Conservation (phyloP, 30 jellyfish, hydroid and myxozoan genomes). For the Cassiopea andromeda region DNA sequence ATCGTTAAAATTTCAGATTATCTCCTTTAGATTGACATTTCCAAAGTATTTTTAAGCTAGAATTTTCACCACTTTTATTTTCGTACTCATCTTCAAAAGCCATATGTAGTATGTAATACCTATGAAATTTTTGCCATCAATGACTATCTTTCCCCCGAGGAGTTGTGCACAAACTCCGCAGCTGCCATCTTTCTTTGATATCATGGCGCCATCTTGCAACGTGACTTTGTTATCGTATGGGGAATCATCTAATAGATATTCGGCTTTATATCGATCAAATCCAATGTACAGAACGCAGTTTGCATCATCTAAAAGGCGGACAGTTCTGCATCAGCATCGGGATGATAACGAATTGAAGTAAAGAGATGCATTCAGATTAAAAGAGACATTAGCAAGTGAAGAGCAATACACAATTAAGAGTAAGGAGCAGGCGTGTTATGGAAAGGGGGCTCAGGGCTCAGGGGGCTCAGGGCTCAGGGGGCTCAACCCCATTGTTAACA, state of each 20-base stretch:
- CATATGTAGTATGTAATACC: constrained; percentile 25
- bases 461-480: too few relatives aligned
- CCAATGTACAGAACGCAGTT: constrained; percentile 86
- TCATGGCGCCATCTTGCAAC: constrained; percentile 88
- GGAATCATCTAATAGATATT: constrained; percentile 83
- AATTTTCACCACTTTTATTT: too few relatives aligned
- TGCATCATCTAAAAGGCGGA: constrained; percentile 70
- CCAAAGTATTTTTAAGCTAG: too few relatives aligned
- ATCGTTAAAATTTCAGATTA: too few relatives aligned
- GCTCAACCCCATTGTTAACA: too few relatives aligned
- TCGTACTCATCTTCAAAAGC: too few relatives aligned
- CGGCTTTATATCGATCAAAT: constrained; percentile 90
- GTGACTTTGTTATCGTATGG: constrained; percentile 82
- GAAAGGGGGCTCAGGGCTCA: too few relatives aligned
- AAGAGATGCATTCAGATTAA: neutral
- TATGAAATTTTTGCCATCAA: constrained; percentile 76
- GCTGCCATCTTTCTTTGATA: constrained; percentile 88
- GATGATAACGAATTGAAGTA: neutral
- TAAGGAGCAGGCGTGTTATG: too few relatives aligned
- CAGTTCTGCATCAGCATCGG: neutral
- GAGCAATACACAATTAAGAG: too few relatives aligned
- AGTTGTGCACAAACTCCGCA: constrained; percentile 95
- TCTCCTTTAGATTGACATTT: too few relatives aligned
- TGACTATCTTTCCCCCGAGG: constrained; percentile 80
- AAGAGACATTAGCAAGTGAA: neutral